phyloP scores from a whole-genome alignment of 2,888 invertebrate species.

The Latrodectus hesperus region DNA sequence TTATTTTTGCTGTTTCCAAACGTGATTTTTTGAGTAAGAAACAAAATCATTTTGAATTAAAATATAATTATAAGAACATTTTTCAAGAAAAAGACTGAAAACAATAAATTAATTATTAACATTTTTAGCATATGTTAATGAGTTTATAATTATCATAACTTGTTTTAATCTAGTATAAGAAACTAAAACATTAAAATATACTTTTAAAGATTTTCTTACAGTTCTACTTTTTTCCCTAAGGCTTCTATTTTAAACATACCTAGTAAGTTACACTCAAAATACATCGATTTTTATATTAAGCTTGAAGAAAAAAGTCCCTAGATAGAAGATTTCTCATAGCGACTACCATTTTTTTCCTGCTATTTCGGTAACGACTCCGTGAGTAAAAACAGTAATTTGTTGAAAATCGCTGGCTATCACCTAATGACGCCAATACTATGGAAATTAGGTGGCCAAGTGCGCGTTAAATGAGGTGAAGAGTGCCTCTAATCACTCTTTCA shows the following conservation, averaged over 20 bases:
- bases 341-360: not conserved
- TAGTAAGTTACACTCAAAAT: not conserved
- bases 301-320: not conserved
- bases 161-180: too few species aligned
- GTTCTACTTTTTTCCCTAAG: not conserved
- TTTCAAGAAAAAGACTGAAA: too few species aligned
- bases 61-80: too few species aligned
- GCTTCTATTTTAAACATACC: not conserved
- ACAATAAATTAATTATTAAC: too few species aligned
- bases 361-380: not conserved
- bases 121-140: too few species aligned
- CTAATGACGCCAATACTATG: slow-evolving; percentile 62
- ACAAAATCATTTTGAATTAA: too few species aligned
- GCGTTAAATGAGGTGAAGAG: slow-evolving; percentile 46
- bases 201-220: too few species aligned
- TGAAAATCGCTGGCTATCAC: slow-evolving; percentile 37
- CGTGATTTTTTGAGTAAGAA: too few species aligned
- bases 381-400: slow-evolving; percentile 35
- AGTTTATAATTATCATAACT: too few species aligned
- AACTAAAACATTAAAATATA: too few species aligned
- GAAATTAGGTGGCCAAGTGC: slow-evolving; percentile 42
- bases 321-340: not conserved
- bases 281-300: slow-evolving; percentile 60
- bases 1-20: too few species aligned
- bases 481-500: slow-evolving; percentile 28